phyloP scores from a whole-genome alignment of 2,113 vertebrate species.

The Ciconia maguari region DNA sequence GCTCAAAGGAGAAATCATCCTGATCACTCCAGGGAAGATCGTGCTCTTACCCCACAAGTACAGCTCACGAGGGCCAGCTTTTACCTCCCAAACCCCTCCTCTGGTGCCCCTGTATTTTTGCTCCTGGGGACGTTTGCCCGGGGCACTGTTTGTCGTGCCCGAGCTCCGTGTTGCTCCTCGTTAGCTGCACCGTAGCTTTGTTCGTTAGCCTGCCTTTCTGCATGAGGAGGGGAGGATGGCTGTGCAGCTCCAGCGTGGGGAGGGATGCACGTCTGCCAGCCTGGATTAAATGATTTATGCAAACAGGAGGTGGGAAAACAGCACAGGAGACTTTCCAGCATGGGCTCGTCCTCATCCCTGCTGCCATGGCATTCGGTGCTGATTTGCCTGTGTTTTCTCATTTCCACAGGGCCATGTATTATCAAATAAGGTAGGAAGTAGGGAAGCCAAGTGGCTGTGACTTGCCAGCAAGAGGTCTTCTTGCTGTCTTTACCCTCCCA shows the following conservation, averaged over 20 bases:
- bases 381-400: accelerated
- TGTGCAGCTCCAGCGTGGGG: background rate
- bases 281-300: background rate
- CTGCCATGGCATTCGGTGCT: too few relatives aligned
- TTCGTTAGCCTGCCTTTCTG: background rate
- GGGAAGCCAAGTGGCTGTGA: accelerated
- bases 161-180: background rate
- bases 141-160: background rate
- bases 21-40: background rate
- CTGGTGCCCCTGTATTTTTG: background rate
- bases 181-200: accelerated
- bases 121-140: background rate
- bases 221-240: too few relatives aligned
- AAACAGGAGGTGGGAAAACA: background rate
- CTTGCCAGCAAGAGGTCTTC: background rate
- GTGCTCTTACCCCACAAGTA: background rate
- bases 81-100: background rate
- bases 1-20: background rate
- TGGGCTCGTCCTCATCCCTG: background rate
- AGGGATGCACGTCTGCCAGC: background rate
- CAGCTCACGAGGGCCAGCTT: background rate
- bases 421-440: accelerated
- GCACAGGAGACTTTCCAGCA: background rate
- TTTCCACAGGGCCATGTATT: accelerated
- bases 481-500: background rate